Evolutionary conservation across 2,888 invertebrate species (phyloP).

Genomic region (Mamestra brassicae): DNA sequence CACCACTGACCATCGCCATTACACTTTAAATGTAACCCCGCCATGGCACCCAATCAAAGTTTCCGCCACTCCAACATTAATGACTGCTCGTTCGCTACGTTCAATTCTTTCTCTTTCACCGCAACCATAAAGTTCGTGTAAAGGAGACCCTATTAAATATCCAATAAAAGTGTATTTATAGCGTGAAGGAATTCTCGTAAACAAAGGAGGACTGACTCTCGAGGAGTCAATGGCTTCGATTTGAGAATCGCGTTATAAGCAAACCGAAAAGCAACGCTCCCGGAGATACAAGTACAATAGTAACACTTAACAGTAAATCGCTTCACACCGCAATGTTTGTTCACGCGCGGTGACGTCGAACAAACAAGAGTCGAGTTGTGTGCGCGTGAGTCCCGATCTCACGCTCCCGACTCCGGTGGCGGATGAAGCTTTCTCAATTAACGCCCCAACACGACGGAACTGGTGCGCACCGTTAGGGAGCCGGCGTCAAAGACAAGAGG

Average conservation of each 20-base stretch:
- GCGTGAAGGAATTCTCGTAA: conserved; percentile 39
- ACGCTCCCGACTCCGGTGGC: conserved; percentile 65
- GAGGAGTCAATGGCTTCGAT: conserved; percentile 47
- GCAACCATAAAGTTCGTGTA: conserved; percentile 43
- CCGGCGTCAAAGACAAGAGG: conserved; percentile 46
- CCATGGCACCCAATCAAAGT: conserved; percentile 55
- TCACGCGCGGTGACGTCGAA: conserved; percentile 70
- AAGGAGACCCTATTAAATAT: conserved; percentile 46
- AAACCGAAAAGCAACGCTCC: conserved; percentile 42
- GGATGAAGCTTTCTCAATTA: conserved; percentile 78
- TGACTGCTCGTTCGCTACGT: conserved; percentile 36
- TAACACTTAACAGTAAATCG: conserved; percentile 78
- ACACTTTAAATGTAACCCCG: conserved; percentile 61
- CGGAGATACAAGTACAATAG: conserved; percentile 65
- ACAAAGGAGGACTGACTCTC: conserved; percentile 22
- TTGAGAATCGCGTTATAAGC: conserved; percentile 51
- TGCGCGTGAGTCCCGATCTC: conserved; percentile 71
- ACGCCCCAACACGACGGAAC: conserved; percentile 66
- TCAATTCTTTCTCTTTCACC: conserved; percentile 39
- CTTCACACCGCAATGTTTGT: conserved; percentile 77
- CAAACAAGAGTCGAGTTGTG: conserved; percentile 66
- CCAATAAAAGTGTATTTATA: conserved; percentile 51
- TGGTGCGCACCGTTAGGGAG: conserved; percentile 66
- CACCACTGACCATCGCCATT: conserved; percentile 64
- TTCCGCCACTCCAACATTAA: conserved; percentile 41